These are phyloP conservation scores for Drosophila greeni DNA, from an alignment of 2,888 invertebrate genomes.

Conservation along the genomic window DNA sequence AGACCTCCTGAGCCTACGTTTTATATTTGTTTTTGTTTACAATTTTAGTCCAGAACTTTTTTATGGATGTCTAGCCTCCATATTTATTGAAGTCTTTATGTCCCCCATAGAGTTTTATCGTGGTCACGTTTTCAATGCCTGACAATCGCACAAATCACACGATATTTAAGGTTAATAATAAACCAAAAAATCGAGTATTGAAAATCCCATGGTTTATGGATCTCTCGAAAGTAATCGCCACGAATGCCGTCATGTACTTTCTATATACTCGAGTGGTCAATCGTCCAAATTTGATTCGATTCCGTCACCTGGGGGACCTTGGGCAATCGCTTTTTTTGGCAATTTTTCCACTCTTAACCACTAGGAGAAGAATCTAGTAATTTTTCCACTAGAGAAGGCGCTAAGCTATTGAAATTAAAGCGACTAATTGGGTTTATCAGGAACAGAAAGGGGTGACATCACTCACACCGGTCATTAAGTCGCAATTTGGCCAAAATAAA, in stretches of 20 bases:
- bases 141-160: conserved; percentile 1
- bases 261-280: conserved; percentile 3
- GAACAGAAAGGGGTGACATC: conserved; percentile 53
- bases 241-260: conserved; percentile 26
- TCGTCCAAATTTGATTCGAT: conserved; percentile 14
- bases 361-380: conserved; percentile 16
- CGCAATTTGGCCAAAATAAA: conserved; percentile 58
- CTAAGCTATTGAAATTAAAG: conserved; percentile 22
- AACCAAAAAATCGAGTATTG: neutral
- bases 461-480: conserved; percentile 57
- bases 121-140: conserved; percentile 22
- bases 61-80: conserved; percentile 7
- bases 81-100: conserved; percentile 2
- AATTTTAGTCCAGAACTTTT: neutral
- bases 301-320: conserved; percentile 15
- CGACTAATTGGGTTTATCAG: conserved; percentile 47
- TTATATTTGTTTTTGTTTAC: neutral
- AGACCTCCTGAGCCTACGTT: neutral
- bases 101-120: conserved; percentile 15
- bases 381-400: conserved; percentile 36
- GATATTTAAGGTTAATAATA: neutral
- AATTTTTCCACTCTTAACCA: conserved; percentile 33
- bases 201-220: conserved; percentile 28
- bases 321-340: neutral
- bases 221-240: conserved; percentile 5